Evolutionary conservation across 1,140 invertebrate genomes (phyloP).

Genomic region (Drosophila takahashii): DNA sequence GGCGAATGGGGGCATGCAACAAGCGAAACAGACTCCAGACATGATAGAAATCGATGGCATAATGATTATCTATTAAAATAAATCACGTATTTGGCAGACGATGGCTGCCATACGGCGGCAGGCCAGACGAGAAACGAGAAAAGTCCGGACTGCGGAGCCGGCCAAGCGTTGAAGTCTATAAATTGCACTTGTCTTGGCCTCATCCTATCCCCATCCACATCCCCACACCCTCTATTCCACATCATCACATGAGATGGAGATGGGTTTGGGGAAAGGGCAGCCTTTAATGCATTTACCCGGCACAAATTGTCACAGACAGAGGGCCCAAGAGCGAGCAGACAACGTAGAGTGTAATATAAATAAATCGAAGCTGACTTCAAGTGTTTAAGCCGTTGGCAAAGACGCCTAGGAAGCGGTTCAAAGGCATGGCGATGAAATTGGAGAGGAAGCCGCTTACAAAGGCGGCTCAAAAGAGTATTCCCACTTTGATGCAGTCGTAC

Average conservation of each 20-base stretch:
- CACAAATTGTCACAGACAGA: conserved; percentile 76
- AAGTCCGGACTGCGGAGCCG: not conserved
- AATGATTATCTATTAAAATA: conserved; percentile 84
- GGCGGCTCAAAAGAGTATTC: conserved; percentile 19
- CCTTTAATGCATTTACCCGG: conserved; percentile 31
- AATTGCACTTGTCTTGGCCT: conserved; percentile 68
- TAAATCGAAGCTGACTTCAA: conserved; percentile 78
- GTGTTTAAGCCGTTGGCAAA: conserved; percentile 74
- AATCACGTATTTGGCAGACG: conserved; percentile 79
- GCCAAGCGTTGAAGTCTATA: conserved; percentile 75
- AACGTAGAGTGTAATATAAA: conserved; percentile 80
- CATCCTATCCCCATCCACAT: not conserved
- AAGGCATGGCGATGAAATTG: conserved; percentile 52
- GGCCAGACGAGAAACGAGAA: conserved; percentile 6
- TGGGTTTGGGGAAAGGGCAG: conserved; percentile 4
- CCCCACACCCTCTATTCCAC: not conserved
- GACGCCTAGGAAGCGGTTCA: conserved; percentile 43
- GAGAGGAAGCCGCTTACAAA: conserved; percentile 68
- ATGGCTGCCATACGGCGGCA: conserved; percentile 29
- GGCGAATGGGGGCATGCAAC: conserved; percentile 56
- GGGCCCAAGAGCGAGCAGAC: conserved; percentile 36
- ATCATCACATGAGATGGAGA: conserved; percentile 1
- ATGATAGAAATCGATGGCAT: conserved; percentile 76
- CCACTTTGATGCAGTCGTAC: conserved; percentile 33
- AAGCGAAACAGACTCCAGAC: conserved; percentile 61